Conservation (phyloP, 1,140 invertebrate species). For the Meteorus sp. region DNA sequence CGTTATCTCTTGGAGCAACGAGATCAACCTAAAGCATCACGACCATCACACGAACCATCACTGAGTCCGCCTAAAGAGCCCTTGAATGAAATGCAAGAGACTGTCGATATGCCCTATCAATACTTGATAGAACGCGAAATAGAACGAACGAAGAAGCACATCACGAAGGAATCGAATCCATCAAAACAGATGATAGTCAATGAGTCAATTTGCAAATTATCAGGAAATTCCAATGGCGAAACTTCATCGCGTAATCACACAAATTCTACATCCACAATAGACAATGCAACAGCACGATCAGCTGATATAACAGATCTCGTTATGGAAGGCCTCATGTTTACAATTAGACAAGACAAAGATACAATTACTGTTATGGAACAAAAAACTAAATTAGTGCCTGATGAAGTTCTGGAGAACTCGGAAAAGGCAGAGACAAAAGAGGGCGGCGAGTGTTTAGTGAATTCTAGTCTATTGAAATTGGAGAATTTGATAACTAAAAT, state of each 20-base stretch:
- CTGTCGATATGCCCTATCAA: slow-evolving; percentile 46
- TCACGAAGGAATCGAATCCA: not conserved
- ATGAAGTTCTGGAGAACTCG: slow-evolving; percentile 55
- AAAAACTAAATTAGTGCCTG: slow-evolving; percentile 51
- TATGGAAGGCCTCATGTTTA: slow-evolving; percentile 57
- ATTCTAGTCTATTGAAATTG: slow-evolving; percentile 50
- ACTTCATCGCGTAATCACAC: not conserved
- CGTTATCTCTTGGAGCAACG: slow-evolving; percentile 7
- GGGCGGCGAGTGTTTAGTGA: slow-evolving; percentile 49
- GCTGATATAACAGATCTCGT: slow-evolving; percentile 54
- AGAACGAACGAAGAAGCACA: slow-evolving; percentile 32
- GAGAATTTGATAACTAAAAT: slow-evolving; percentile 54
- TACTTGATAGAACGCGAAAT: slow-evolving; percentile 51
- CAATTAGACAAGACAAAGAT: slow-evolving; percentile 50
- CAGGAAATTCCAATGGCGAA: not conserved
- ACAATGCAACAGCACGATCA: slow-evolving; percentile 34
- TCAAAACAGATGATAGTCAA: not conserved
- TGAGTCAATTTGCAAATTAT: not conserved
- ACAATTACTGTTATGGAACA: slow-evolving; percentile 52
- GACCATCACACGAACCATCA: not conserved
- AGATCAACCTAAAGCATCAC: not conserved
- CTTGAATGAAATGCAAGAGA: slow-evolving; percentile 30
- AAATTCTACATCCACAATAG: not conserved
- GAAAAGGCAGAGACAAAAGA: slow-evolving; percentile 52
- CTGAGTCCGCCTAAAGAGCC: not conserved